Conservation (phyloP, 64 coral and sea anemone genomes). For the Cladopsammia gracilis region DNA sequence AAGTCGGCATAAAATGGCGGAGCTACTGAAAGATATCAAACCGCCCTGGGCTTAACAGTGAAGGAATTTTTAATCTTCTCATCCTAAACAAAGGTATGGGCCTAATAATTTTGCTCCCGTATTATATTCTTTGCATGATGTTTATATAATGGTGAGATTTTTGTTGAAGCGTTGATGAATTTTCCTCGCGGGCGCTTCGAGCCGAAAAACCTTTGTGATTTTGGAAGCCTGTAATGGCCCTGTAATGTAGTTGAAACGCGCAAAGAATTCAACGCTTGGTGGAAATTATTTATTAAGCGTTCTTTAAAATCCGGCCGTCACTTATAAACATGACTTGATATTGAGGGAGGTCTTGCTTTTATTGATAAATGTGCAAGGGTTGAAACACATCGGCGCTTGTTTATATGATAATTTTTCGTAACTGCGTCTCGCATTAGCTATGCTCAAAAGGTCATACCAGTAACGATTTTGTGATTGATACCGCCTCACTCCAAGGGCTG, state of each 20-base stretch:
- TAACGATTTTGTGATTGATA: background rate
- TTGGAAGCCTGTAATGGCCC: background rate
- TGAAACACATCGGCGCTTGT: background rate
- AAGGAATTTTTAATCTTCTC: background rate
- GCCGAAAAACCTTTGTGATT: background rate
- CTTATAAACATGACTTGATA: background rate
- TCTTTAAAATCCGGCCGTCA: background rate
- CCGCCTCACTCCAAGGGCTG: background rate
- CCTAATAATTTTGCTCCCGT: background rate
- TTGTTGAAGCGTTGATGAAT: background rate
- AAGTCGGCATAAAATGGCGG: constrained; percentile 14
- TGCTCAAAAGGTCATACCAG: no score
- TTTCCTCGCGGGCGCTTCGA: no score
- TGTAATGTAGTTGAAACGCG: background rate
- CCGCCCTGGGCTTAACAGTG: background rate
- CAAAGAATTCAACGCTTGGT: background rate
- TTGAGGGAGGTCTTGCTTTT: background rate
- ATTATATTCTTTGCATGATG: background rate
- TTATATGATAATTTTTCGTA: background rate
- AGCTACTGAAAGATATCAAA: background rate
- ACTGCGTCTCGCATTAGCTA: no score
- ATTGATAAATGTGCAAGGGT: background rate
- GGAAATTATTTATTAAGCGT: background rate
- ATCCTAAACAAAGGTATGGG: constrained; percentile 15
- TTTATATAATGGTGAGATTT: background rate